phyloP scores from a whole-genome alignment of 1,140 invertebrate genomes.

The Achroia grisella region DNA sequence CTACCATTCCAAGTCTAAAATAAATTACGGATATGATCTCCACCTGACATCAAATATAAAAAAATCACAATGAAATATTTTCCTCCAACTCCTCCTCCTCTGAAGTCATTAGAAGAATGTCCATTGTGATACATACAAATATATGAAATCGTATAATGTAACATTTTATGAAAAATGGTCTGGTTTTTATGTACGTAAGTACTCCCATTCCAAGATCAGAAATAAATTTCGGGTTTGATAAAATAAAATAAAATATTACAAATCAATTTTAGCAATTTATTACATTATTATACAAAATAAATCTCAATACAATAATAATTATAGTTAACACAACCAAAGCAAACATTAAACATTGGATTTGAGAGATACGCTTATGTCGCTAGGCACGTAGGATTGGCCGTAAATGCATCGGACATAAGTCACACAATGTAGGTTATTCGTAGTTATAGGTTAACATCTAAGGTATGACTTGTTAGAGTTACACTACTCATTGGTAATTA shows the following conservation, averaged over 20 bases:
- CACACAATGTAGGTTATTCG: slow-evolving; percentile 28
- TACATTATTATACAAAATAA: slow-evolving; percentile 73
- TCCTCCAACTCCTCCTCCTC: too few relatives aligned
- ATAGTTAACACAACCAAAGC: slow-evolving; percentile 67
- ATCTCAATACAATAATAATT: slow-evolving; percentile 69
- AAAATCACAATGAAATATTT: too few relatives aligned
- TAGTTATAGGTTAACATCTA: slow-evolving; percentile 16
- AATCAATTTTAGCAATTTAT: slow-evolving; percentile 65
- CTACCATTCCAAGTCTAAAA: too few relatives aligned
- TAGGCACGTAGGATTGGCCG: slow-evolving; percentile 32
- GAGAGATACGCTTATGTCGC: slow-evolving; percentile 49
- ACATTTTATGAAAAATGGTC: too few relatives aligned
- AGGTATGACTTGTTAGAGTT: slow-evolving; percentile 41
- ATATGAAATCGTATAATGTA: too few relatives aligned
- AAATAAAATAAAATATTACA: not conserved
- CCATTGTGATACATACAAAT: too few relatives aligned
- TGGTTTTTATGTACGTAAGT: too few relatives aligned
- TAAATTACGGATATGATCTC: too few relatives aligned
- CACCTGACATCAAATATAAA: too few relatives aligned
- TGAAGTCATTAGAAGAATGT: too few relatives aligned
- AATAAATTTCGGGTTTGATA: not conserved
- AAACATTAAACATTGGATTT: slow-evolving; percentile 67
- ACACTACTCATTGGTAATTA: slow-evolving; percentile 55
- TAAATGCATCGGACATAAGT: slow-evolving; percentile 55
- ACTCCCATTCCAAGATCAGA: too few relatives aligned